Evolutionary conservation across 2,113 vertebrate species (phyloP).

Genomic region (Nesoenas mayeri): DNA sequence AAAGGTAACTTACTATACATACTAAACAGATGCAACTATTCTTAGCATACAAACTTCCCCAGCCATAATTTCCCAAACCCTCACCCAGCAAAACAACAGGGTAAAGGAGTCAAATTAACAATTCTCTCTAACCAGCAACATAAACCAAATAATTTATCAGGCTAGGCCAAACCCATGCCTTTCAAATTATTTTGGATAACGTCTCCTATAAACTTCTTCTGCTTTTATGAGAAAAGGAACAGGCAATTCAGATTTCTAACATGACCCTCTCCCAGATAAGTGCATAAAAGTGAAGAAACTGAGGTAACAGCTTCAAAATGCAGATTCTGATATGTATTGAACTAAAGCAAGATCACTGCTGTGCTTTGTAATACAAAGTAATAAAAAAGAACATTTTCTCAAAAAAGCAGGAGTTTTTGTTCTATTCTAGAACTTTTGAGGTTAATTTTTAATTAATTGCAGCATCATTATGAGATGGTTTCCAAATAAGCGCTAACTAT

Average conservation of each 20-base stretch:
- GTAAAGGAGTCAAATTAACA: not conserved
- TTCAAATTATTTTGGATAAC: constrained; percentile 14
- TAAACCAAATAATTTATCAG: constrained; percentile 13
- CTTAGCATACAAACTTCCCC: not conserved
- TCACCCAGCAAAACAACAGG: not conserved
- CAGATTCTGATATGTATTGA: not conserved
- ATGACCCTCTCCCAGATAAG: rapidly evolving
- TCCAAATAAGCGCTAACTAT: constrained; percentile 43
- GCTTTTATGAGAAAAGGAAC: not conserved
- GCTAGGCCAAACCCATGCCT: not conserved
- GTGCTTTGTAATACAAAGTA: not conserved
- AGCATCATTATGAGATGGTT: not conserved
- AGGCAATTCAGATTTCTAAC: not conserved
- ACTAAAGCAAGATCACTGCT: not conserved
- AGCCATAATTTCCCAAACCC: not conserved
- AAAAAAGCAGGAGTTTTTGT: not conserved
- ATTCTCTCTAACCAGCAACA: not conserved
- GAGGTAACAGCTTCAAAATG: not conserved
- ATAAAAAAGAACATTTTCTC: not conserved
- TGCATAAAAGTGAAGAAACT: not conserved
- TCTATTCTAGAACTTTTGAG: not conserved
- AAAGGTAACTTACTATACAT: not conserved
- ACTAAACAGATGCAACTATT: not conserved
- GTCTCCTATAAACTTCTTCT: not conserved
- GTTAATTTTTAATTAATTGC: constrained; percentile 7